These are phyloP conservation scores for Oxygymnocypris stewartii DNA, from an alignment of 2,113 vertebrate species.

Conservation along the genomic window DNA sequence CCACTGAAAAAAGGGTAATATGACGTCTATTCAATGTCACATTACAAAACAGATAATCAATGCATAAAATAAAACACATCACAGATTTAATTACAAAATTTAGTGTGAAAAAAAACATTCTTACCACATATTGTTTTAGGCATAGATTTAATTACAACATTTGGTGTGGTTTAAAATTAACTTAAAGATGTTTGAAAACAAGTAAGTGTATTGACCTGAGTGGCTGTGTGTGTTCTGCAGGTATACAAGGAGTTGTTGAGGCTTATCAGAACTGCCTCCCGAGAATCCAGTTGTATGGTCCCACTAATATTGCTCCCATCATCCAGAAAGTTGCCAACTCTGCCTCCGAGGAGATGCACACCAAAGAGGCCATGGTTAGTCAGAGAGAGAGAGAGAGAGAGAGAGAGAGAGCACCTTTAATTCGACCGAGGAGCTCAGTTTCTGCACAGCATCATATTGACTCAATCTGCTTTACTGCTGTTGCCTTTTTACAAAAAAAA, in stretches of 20 bases:
- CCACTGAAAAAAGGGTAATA: not conserved
- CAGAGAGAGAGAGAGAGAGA: not conserved
- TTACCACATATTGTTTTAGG: not conserved
- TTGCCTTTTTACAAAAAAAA: not conserved
- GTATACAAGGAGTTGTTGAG: constrained; percentile 97
- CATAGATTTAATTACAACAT: not conserved
- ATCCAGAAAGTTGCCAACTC: constrained; percentile 97
- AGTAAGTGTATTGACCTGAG: not conserved
- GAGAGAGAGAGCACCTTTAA: constrained; percentile 12
- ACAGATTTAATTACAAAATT: not conserved
- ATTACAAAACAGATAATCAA: not conserved
- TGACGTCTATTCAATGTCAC: no score
- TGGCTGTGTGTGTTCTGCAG: constrained; percentile 65
- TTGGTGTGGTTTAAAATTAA: not conserved
- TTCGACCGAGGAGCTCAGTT: not conserved
- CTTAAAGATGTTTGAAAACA: not conserved
- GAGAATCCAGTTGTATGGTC: constrained; percentile 95
- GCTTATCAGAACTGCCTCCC: constrained; percentile 98
- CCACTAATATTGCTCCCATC: constrained; percentile 98
- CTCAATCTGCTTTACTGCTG: constrained; percentile 13
- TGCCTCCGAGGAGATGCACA: constrained; percentile 95
- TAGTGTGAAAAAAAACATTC: no score
- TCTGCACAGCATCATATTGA: not conserved
- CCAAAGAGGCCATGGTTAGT: constrained; percentile 94
- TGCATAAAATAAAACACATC: not conserved